Percentiles rank a stretch among this genome's conserved stretches.
Evolutionary conservation across 1,140 invertebrate genomes (phyloP).

Genomic region (Heterodera schachtii): DNA sequence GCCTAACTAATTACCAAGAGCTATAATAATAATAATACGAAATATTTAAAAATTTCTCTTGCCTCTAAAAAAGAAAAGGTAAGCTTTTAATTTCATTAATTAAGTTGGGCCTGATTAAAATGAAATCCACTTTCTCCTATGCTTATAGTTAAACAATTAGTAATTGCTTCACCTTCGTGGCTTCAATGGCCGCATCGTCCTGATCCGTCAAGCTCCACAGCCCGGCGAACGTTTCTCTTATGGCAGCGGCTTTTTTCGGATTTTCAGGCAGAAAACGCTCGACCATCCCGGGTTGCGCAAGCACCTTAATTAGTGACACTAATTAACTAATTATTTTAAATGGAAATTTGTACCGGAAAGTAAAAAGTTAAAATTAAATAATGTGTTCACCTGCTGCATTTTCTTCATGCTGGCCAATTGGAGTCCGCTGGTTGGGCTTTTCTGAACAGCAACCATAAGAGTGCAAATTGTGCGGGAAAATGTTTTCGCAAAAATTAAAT

Average conservation of each 20-base stretch:
- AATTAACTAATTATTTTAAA: too few species aligned
- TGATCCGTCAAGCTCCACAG: constrained; percentile 80
- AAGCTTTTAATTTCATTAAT: too few species aligned
- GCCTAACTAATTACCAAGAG: too few species aligned
- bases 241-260: constrained; percentile 72
- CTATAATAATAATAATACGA: too few species aligned
- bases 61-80: too few species aligned
- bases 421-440: constrained; percentile 88
- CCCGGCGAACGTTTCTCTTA: constrained; percentile 78
- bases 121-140: too few species aligned
- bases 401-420: constrained; percentile 73
- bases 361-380: too few species aligned
- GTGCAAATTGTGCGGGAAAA: too few species aligned
- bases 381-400: constrained; percentile 65
- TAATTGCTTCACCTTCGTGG: constrained; percentile 41
- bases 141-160: background rate
- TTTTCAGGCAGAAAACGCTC: constrained; percentile 72
- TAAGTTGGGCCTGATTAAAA: too few species aligned
- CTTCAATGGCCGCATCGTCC: constrained; percentile 43
- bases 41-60: too few species aligned
- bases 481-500: background rate
- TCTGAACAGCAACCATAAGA: constrained; percentile 65
- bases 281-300: constrained; percentile 72
- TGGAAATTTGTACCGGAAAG: too few species aligned
- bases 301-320: constrained; percentile 33